Conservation (phyloP, 2,113 vertebrate genomes). For the Falco punctatus region DNA sequence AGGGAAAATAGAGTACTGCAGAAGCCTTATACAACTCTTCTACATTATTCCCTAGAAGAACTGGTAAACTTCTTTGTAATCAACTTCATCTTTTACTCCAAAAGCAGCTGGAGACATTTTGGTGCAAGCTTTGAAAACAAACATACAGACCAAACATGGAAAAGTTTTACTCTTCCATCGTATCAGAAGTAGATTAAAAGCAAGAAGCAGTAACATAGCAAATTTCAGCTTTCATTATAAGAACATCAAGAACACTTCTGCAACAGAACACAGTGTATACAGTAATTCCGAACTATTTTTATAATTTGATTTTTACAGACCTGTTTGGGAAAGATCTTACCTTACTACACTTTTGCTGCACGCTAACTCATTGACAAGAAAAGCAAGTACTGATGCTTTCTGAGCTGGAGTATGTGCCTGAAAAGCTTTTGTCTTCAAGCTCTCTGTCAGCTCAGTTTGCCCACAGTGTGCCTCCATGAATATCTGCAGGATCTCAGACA, state of each 20-base stretch:
- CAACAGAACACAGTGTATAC: background rate
- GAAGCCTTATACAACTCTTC: background rate
- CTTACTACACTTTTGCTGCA: constrained; percentile 93
- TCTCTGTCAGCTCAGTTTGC: constrained; percentile 85
- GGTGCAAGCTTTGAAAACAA: background rate
- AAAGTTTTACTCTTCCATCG: background rate
- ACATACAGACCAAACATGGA: background rate
- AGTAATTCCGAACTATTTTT: background rate
- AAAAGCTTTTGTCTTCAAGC: constrained; percentile 92
- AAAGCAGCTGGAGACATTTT: background rate
- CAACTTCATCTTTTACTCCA: background rate
- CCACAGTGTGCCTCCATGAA: constrained; percentile 91
- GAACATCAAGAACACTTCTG: background rate
- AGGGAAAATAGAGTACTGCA: background rate
- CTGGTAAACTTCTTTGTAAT: background rate
- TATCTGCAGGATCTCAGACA: constrained; percentile 94
- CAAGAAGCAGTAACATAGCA: background rate
- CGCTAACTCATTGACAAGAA: constrained; percentile 92
- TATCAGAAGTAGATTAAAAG: background rate
- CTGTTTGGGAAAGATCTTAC: constrained; percentile 67
- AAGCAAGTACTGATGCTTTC: constrained; percentile 89
- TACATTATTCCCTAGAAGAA: background rate
- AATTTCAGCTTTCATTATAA: background rate
- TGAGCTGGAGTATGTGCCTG: constrained; percentile 90
- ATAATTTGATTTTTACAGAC: background rate